Evolutionary conservation across 2,113 vertebrate species (phyloP), one percentile per base, ranked within the genome.

Genomic region (Siniperca knerii): DNA sequence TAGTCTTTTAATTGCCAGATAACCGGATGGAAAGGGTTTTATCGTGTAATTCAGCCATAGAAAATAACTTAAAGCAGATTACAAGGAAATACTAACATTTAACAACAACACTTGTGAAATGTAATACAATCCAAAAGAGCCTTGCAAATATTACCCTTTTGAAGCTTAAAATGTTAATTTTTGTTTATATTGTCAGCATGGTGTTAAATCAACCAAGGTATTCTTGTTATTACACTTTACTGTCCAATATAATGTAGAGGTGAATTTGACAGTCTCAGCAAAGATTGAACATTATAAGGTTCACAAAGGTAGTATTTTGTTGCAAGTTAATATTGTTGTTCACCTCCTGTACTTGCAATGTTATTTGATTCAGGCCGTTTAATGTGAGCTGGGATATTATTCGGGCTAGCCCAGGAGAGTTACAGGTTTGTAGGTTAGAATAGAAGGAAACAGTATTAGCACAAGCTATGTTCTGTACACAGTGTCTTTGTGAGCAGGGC

Each of bases 401-500:
- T 61, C 52, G 52, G 55, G 48, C 60, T 61, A n/a, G n/a, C 29
- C 48, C 12, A 1, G 33, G 46, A 79, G 83, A 79, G 72, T 68
- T 72, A 68, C 79, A 74, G 69, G 83, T 85, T 85, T 35, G 42
- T 48, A 62, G 73, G 82, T 84, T 86, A 71, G 86, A 88, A 72
- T 23, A 62, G 83, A 86, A 67, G 77, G 79, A 71, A 83, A 62
- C 82, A 29, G 83, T 66, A 88, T 92, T 89, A 91, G 77, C 78
- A 70, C 81, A 78, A 75, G 48, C 84, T 52, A 61, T 90, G 89
- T 88, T 90, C 90, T 82, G 91, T 90, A 93, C 91, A 91, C 88
- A 44, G 82, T 84, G 90, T 93, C 85, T 91, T 90, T 90, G 88
- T 90, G 89, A 87, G 84, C 89, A 73, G 76, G 74, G 89, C 84